Evolutionary conservation across 2,797 vertebrate species (phyloP).

Genomic region (Pachyuromys duprasi): DNA sequence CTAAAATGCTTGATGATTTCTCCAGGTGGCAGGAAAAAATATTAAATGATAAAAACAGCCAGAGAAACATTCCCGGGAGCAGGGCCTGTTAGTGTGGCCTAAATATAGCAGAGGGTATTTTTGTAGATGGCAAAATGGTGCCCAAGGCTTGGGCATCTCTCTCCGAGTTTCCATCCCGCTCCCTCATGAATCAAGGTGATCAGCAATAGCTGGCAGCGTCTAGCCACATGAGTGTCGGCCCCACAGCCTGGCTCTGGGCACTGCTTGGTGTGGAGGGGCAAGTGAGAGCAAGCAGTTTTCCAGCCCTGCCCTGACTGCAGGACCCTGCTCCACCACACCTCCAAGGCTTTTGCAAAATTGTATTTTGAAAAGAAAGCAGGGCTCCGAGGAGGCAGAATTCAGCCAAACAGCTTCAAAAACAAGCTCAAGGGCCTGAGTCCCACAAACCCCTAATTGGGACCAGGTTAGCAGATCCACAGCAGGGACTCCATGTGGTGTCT

Average conservation of each 20-base stretch:
- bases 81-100: neutral
- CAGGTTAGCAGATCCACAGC: slow-evolving; percentile 77
- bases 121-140: slow-evolving; percentile 22
- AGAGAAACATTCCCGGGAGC: neutral
- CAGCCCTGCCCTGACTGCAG: slow-evolving; percentile 43
- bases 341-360: neutral
- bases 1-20: slow-evolving; percentile 46
- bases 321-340: slow-evolving; percentile 5
- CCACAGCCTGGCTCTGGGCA: neutral
- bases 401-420: slow-evolving; percentile 70
- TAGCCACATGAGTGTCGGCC: neutral
- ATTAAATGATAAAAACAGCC: slow-evolving; percentile 64
- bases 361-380: neutral
- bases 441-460: slow-evolving; percentile 84
- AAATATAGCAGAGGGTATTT: slow-evolving; percentile 66
- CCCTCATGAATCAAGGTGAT: neutral
- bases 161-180: slow-evolving; percentile 8
- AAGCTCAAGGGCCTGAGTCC: slow-evolving; percentile 66
- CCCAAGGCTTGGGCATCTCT: neutral
- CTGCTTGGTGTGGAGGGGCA: neutral
- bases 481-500: slow-evolving; percentile 67
- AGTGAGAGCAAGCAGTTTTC: neutral
- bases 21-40: slow-evolving; percentile 69
- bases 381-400: slow-evolving; percentile 55
- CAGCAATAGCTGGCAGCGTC: neutral